Evolutionary conservation across 2,888 invertebrate species (phyloP), one percentile per base, ranked within the genome.

Genomic region (Lacanobia wlatinum): DNA sequence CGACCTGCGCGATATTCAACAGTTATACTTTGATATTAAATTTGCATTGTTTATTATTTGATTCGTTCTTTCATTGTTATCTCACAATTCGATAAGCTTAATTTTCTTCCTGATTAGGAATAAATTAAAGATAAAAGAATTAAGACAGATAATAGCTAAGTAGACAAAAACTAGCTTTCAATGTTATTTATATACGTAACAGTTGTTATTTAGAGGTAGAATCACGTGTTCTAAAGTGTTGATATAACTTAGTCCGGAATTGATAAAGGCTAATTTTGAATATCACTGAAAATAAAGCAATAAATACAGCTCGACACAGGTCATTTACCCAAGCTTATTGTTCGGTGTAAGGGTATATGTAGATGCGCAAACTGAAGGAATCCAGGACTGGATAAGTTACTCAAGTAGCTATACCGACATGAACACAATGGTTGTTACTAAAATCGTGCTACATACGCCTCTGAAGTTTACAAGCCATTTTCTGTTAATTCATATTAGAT

Each of bases 21-120:
- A 43, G 21, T 50, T 66, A 52, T 12, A 67, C 40, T 50, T 77
- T 53, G 16, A 38, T 70, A 68, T 59, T 46, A 38, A n/a, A 34
- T 55, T 61, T 7, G 48, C 80, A 67, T 60, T 69, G 38, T 75
- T 48, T 55, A 40, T 50, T 38, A 58, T 62, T 55, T 55, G 18
- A 70, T 80, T 80, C 76, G 62, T 74, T 80, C 63, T 70, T 66
- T 46, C 66, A 83, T 80, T 74, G 48, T 80, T 66, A 83, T 73
- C 80, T 60, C 40, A 48, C 7, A 34, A 83, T 75, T 70, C 59
- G 84, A 80, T 80, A 83, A 60, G 63, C 63, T 73, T 61, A 73
- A 82, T 78, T 79, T 56, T 72, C 23, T 64, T 68, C 43, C 38
- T 40, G 75, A 83, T 80, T 70, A 56, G 4, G 48, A 74, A 74